Conservation (phyloP, 37 sponge, comb jelly and placozoan species). For the Beroe forskalii region DNA sequence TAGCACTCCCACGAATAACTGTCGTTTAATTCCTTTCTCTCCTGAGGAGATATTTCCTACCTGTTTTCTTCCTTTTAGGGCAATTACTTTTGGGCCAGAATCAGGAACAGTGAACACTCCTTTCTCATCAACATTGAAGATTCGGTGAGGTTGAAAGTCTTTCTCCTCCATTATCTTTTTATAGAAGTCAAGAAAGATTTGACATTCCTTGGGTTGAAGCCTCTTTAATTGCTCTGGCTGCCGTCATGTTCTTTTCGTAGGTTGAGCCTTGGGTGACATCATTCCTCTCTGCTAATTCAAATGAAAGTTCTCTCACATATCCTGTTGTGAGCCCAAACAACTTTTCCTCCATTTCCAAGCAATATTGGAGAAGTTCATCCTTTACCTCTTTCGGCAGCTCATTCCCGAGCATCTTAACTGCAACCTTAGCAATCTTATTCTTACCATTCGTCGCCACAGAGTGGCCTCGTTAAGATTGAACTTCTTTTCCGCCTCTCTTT, state of each 20-base stretch:
- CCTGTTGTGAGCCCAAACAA: neutral
- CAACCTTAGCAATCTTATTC: neutral
- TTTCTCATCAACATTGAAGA: constrained; percentile 5
- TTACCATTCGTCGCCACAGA: neutral
- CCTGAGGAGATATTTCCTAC: neutral
- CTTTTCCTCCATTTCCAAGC: neutral
- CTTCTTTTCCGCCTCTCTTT: neutral
- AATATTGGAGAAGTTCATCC: neutral
- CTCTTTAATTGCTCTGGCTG: neutral
- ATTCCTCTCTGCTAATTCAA: neutral
- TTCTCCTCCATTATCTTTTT: neutral
- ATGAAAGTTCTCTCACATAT: neutral
- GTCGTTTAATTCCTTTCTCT: neutral
- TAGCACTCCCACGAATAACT: neutral
- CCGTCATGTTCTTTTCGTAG: constrained; percentile 16
- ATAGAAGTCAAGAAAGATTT: neutral
- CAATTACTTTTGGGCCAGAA: neutral
- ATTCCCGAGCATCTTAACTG: neutral
- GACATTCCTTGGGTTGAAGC: neutral
- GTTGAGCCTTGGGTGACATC: neutral
- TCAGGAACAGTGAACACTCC: neutral
- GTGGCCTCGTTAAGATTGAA: neutral
- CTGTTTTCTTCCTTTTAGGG: neutral
- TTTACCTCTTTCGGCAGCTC: neutral
- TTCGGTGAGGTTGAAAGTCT: neutral